phyloP scores from a whole-genome alignment of 2,888 invertebrate genomes.

The Pseudococcus jackbeardsleyi region DNA sequence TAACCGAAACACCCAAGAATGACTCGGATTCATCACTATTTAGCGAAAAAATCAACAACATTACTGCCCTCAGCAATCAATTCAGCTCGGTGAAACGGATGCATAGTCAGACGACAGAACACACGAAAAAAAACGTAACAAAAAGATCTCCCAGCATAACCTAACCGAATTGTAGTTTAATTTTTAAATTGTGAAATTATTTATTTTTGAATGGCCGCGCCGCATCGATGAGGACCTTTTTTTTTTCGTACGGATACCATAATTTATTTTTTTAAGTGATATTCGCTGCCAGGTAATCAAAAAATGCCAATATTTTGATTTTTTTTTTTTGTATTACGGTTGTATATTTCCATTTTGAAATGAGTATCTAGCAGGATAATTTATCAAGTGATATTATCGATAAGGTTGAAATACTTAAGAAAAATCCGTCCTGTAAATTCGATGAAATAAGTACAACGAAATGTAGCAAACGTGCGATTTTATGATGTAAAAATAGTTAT shows the following conservation, averaged over 20 bases:
- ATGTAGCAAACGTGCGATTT: neutral
- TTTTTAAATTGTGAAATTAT: neutral
- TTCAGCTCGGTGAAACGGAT: conserved; percentile 47
- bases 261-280: conserved; percentile 3
- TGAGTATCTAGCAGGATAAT: neutral
- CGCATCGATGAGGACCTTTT: neutral
- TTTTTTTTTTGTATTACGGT: neutral
- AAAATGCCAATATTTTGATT: conserved; percentile 19
- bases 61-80: conserved; percentile 34
- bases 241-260: neutral
- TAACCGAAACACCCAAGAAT: conserved; percentile 39
- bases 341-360: neutral
- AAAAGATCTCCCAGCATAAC: conserved; percentile 56
- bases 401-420: conserved; percentile 4
- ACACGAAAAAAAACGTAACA: conserved; percentile 36
- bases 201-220: neutral
- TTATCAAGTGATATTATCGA: conserved; percentile 23
- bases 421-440: conserved; percentile 1
- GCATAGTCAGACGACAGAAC: conserved; percentile 44
- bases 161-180: neutral
- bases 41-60: conserved; percentile 32
- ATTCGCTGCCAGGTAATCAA: conserved; percentile 33
- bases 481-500: neutral
- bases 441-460: neutral
- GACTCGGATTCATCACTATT: neutral